phyloP scores from a whole-genome alignment of 2,797 vertebrate species.

The Pristis pectinata region DNA sequence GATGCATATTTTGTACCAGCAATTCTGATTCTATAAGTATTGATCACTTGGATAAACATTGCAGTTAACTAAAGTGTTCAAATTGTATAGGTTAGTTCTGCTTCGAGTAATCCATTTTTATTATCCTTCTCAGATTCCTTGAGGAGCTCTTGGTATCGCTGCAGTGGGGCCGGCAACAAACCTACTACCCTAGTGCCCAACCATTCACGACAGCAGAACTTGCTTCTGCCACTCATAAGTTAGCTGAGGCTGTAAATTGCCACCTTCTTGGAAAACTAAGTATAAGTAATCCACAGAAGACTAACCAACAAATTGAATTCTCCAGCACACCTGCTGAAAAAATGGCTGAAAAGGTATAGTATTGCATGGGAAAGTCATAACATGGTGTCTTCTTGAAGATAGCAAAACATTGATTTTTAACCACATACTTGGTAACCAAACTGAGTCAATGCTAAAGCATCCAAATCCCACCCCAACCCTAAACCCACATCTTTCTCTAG shows the following conservation, averaged over 20 bases:
- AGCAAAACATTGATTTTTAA: background rate
- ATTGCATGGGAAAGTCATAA: background rate
- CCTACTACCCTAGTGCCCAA: constrained; percentile 78
- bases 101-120: background rate
- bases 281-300: constrained; percentile 53
- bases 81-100: background rate
- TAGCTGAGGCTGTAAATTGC: constrained; percentile 78
- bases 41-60: background rate
- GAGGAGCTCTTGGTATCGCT: constrained; percentile 88
- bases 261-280: constrained; percentile 78
- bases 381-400: background rate
- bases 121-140: constrained; percentile 63
- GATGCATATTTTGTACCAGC: background rate
- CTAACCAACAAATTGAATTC: constrained; percentile 57
- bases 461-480: too few species aligned
- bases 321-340: constrained; percentile 89
- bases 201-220: constrained; percentile 80
- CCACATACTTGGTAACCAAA: too few species aligned
- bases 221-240: constrained; percentile 71
- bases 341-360: constrained; percentile 87
- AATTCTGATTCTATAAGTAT: background rate
- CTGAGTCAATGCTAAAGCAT: too few species aligned
- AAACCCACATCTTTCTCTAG: too few species aligned
- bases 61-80: background rate
- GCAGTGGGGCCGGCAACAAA: constrained; percentile 91